Conservation (phyloP, 2,888 invertebrate genomes). For the Megaustenia siamemsis region DNA sequence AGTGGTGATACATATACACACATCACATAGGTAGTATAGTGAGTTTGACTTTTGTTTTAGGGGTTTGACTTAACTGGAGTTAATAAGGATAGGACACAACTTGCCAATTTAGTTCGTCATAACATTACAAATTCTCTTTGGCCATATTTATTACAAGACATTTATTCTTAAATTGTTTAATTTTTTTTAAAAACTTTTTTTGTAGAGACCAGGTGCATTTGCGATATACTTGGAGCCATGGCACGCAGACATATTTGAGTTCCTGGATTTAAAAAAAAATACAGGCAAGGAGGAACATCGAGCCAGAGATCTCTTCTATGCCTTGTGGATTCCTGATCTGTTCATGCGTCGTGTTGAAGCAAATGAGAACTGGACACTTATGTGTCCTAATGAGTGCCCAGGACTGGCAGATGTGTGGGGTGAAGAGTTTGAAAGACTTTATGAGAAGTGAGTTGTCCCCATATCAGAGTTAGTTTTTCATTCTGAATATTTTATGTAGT, state of each 20-base stretch:
- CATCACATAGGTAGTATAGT: no score
- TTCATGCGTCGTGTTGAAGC: conserved; percentile 94
- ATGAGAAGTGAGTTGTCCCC: conserved; percentile 83
- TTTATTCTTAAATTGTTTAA: not conserved
- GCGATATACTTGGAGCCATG: conserved; percentile 99
- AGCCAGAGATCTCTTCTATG: conserved; percentile 97
- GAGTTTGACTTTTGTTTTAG: no score
- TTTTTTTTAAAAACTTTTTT: not conserved
- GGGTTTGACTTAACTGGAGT: no score
- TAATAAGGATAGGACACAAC: no score
- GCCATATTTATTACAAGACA: no score
- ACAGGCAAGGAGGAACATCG: conserved; percentile 95
- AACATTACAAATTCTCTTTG: no score
- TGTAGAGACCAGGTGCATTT: conserved; percentile 93
- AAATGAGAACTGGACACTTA: conserved; percentile 93
- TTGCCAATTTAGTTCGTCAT: no score
- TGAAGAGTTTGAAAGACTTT: conserved; percentile 93
- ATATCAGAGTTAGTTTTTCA: no score
- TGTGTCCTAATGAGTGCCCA: conserved; percentile 97
- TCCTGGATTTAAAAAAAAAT: conserved; percentile 95
- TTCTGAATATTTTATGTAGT: no score
- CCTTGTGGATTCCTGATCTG: conserved; percentile 98
- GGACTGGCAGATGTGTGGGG: conserved; percentile 96
- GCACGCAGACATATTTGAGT: conserved; percentile 98
- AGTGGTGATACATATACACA: no score